Evolutionary conservation across 2,888 invertebrate genomes (phyloP).

Genomic region (Habrosyne pyritoides): DNA sequence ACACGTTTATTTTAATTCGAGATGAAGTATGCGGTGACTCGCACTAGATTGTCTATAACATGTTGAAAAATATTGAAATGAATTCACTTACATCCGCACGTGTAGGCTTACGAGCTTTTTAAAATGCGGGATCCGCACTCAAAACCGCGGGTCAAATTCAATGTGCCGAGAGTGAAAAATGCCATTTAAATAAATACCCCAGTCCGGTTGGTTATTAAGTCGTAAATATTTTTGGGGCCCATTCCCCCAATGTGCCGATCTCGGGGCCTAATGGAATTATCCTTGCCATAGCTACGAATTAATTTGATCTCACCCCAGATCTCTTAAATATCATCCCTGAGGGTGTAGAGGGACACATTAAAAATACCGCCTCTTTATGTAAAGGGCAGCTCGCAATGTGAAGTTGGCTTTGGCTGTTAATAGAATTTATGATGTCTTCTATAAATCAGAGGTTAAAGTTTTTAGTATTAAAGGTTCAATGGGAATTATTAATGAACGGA

Average conservation of each 20-base stretch:
- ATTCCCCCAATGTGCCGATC: slow-evolving; percentile 42
- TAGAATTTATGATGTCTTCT: not conserved
- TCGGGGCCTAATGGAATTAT: slow-evolving; percentile 66
- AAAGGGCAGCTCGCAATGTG: not conserved
- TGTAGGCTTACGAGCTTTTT: not conserved
- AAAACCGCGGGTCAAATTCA: not conserved
- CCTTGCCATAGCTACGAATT: slow-evolving; percentile 63
- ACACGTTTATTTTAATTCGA: too few relatives aligned
- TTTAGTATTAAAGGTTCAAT: too few relatives aligned
- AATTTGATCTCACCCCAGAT: slow-evolving; percentile 58
- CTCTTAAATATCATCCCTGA: slow-evolving; percentile 57
- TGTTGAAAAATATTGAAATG: too few relatives aligned
- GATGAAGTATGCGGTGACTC: too few relatives aligned
- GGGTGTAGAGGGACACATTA: slow-evolving; percentile 46
- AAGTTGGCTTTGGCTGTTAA: not conserved
- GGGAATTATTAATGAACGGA: too few relatives aligned
- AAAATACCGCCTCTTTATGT: slow-evolving; percentile 33
- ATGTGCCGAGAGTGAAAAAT: slow-evolving; percentile 7
- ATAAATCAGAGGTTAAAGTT: not conserved
- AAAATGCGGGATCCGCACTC: not conserved
- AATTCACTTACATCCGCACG: too few relatives aligned
- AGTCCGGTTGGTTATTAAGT: slow-evolving; percentile 55
- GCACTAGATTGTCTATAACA: too few relatives aligned
- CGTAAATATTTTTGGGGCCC: slow-evolving; percentile 54
- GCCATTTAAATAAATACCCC: slow-evolving; percentile 34